Percentiles rank a stretch among this genome's conserved stretches.
These are phyloP conservation scores for Leptinotarsa peninsularis DNA, from an alignment of 2,888 invertebrate genomes.

Conservation along the genomic window DNA sequence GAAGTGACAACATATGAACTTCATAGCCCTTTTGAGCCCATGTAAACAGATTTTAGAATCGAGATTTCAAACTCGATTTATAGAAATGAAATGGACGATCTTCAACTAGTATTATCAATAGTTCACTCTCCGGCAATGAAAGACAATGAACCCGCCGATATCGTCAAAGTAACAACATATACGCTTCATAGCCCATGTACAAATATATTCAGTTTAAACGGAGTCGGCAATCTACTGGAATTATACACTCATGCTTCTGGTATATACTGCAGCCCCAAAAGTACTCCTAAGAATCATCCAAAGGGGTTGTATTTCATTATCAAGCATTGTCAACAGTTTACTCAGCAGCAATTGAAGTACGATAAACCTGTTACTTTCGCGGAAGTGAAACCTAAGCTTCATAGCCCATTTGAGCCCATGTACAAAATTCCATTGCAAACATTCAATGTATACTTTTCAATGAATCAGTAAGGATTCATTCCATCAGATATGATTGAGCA, in stretches of 20 bases:
- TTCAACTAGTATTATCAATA: too few relatives aligned
- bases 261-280: conserved; percentile 42
- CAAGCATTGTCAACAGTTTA: conserved; percentile 44
- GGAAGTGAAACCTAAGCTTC: too few relatives aligned
- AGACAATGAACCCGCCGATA: too few relatives aligned
- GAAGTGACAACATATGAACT: conserved; percentile 49
- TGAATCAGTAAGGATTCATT: too few relatives aligned
- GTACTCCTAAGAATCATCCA: conserved; percentile 43
- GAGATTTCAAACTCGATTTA: too few relatives aligned
- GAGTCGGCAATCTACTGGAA: neutral
- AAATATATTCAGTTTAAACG: neutral
- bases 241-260: conserved; percentile 29
- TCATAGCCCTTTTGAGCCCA: too few relatives aligned
- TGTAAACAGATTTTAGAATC: too few relatives aligned
- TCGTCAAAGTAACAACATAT: neutral
- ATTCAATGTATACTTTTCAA: too few relatives aligned
- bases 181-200: neutral
- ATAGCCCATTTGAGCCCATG: neutral
- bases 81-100: too few relatives aligned
- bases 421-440: neutral
- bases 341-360: conserved; percentile 3
- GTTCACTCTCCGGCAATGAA: too few relatives aligned
- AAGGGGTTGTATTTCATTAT: conserved; percentile 43
- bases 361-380: too few relatives aligned
- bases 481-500: too few relatives aligned